Evolutionary conservation across 2,113 vertebrate species (phyloP), one percentile per base, ranked within the genome.

Genomic region (Zootoca vivipara): DNA sequence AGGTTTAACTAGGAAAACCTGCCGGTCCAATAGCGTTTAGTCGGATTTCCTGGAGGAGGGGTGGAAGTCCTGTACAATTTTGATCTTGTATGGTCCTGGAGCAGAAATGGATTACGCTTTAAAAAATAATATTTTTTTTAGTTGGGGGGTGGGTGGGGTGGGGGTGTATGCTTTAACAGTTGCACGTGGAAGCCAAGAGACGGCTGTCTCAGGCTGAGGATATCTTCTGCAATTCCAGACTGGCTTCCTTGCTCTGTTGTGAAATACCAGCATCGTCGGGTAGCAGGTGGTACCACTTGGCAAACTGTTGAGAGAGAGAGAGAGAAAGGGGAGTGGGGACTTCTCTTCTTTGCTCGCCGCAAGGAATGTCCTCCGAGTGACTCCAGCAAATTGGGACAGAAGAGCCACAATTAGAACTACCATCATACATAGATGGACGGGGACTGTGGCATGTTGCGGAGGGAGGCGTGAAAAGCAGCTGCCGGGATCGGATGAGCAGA

Each of bases 281-380:
- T n/a, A 85, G 92, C 95, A 95, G 95, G 93, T 94, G 95, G 64
- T 91, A 90, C 67, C 85, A 40, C 52, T 33, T 4, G 0, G 8
- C 80, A 77, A 24, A 16, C 56, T 81, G 8, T 9, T 69, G 75
- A 87, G 78, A 85, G 82, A 46, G 46, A 10, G 1, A n/a, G n/a
- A n/a, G 46, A 12, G 10, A 85, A 7, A 0, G 1, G 87, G 0
- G 87, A 74, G 73, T 0, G 0, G 92, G 46, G 89, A 85, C 89
- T 85, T 91, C 89, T 73, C 33, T 90, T 62, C 46, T 38, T 79
- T 9, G 1, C 3, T 16, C 0, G 18, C 58, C 3, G 42, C 46
- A 0, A 74, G 7, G 67, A 82, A 1, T 88, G 35, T 79, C 30
- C 69, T 2, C 64, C 20, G 1, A 10, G 85, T 62, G 82, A 90